Evolutionary conservation across 2,888 invertebrate genomes (phyloP).

Genomic region (Oxytorus armatus): DNA sequence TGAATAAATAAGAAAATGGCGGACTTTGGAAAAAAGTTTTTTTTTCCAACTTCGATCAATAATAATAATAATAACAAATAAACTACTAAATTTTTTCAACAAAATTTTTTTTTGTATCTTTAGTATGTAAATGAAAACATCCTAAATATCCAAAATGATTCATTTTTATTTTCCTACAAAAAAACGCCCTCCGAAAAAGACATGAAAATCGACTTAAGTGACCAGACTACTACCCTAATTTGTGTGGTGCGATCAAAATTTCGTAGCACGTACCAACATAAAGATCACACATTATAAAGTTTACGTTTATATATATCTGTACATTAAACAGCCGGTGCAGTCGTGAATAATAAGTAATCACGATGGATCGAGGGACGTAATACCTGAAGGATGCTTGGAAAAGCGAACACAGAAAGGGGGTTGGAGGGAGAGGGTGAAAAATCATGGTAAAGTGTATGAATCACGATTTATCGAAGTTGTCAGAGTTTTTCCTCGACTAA

Average conservation of each 20-base stretch:
- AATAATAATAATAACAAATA: too few species aligned
- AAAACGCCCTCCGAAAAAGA: too few species aligned
- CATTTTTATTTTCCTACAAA: too few species aligned
- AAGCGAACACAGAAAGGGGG: background rate
- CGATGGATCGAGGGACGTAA: constrained; percentile 28
- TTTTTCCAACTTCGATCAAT: too few species aligned
- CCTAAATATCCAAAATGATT: too few species aligned
- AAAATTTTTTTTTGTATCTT: too few species aligned
- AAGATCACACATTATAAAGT: constrained; percentile 14
- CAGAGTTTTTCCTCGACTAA: background rate
- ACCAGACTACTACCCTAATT: too few species aligned
- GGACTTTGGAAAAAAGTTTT: too few species aligned
- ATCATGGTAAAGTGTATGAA: constrained; percentile 2
- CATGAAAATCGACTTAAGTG: too few species aligned
- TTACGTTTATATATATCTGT: constrained; percentile 3
- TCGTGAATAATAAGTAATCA: constrained; percentile 27
- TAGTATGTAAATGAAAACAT: too few species aligned
- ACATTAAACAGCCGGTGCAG: background rate
- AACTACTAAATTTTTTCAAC: too few species aligned
- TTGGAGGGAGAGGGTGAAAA: background rate
- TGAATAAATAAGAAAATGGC: too few species aligned
- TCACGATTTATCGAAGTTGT: constrained; percentile 27
- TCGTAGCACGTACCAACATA: background rate
- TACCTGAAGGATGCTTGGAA: background rate
- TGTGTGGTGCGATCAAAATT: constrained; percentile 7